These are phyloP conservation scores for Platycheirus rosarum DNA, from an alignment of 2,888 invertebrate species.

Conservation along the genomic window DNA sequence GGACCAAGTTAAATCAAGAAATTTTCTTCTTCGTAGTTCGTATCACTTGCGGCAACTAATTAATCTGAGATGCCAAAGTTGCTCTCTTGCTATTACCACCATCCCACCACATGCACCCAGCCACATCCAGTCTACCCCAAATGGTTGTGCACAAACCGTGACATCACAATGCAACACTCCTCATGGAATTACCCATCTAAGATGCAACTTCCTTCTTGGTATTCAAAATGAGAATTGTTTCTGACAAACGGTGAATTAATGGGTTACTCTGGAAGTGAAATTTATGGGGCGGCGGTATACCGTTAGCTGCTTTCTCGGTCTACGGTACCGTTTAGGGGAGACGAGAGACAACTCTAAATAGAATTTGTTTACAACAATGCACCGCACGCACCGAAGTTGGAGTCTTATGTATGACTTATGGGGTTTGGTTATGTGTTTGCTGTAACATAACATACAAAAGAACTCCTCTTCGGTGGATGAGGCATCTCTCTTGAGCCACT, in stretches of 20 bases:
- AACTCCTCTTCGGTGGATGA: not conserved
- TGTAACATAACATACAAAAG: not conserved
- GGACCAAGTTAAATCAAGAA: slow-evolving; percentile 38
- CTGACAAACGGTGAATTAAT: slow-evolving; percentile 64
- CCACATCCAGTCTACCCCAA: not conserved
- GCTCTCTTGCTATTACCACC: slow-evolving; percentile 11
- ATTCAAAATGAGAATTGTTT: slow-evolving; percentile 61
- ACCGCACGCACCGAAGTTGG: slow-evolving; percentile 23
- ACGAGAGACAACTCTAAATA: not conserved
- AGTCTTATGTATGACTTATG: not conserved
- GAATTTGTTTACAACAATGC: slow-evolving; percentile 21
- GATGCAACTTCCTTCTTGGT: slow-evolving; percentile 24
- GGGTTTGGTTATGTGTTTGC: not conserved
- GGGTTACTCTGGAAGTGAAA: slow-evolving; percentile 45
- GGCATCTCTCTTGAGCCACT: slow-evolving; percentile 7
- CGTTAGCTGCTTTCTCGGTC: not conserved
- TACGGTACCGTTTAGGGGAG: too few relatives aligned
- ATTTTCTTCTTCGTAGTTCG: slow-evolving; percentile 26
- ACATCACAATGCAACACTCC: slow-evolving; percentile 18
- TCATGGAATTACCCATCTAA: slow-evolving; percentile 31
- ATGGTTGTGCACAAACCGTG: not conserved
- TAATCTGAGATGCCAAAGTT: slow-evolving; percentile 41
- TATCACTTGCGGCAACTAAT: slow-evolving; percentile 56
- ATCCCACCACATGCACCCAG: too few relatives aligned
- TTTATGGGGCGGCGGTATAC: slow-evolving; percentile 12